Evolutionary conservation across 2,113 vertebrate genomes (phyloP), one percentile per base, ranked within the genome.

Genomic region (Petroica traversi): DNA sequence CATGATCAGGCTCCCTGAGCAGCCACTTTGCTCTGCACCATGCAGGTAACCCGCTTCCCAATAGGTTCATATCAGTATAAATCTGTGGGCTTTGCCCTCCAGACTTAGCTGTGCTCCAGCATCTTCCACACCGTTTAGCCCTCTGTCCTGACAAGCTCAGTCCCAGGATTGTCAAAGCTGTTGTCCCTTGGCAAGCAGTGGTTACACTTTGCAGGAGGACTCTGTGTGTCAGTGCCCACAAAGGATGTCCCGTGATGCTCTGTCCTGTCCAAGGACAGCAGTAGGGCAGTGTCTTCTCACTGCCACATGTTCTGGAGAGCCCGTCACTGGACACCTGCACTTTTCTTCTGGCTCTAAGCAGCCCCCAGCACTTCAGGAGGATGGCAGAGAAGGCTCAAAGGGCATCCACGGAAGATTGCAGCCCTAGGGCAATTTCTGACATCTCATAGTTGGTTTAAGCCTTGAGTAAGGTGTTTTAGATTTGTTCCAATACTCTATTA

Each of bases 161-260:
- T n/a, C 68, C 62, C 4, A 0, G 78, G 18, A 2, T 2, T 79
- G 63, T 61, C 63, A 66, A 11, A 91, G 85, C 86, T 40, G 10
- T 17, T 13, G 3, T 91, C 86, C 79, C 79, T 86, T 75, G 66
- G 78, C 43, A 43, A 18, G 54, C 67, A 48, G 31, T 26, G 25
- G 40, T 68, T 25, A 4, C 22, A 3, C 29, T 34, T 49, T 75
- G 34, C 71, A 76, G 90, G 36, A 64, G 22, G 58, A 4, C 64
- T 76, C 9, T 34, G 48, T 10, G 23, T 72, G 49, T 61, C 0
- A 0, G 7, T 78, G 20, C 22, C 36, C 46, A 7, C 0, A 0
- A 5, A 46, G 43, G 43, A 6, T 79, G 72, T 59, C 31, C 73
- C 0, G 2, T 11, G 58, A 1, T 68, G 75, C 34, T 61, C 48